Percentiles rank a stretch among this genome's conserved stretches.
phyloP scores from a whole-genome alignment of 2,113 vertebrate species.

The Ibidorhyncha struthersii region DNA sequence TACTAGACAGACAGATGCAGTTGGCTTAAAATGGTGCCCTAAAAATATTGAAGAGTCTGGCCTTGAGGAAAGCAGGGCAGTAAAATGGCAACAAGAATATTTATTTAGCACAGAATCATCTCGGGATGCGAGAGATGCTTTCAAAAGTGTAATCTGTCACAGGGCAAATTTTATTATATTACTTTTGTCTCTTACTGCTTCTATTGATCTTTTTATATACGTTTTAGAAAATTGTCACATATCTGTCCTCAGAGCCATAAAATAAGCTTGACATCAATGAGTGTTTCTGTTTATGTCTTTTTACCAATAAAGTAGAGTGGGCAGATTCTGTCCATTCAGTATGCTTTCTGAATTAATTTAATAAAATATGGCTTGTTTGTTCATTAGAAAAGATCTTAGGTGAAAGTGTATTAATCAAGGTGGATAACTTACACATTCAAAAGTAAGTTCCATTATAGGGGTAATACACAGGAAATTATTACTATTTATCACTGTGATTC shows the following conservation, averaged over 20 bases:
- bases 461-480: slow-evolving; percentile 51
- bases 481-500: slow-evolving; percentile 60
- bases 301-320: background rate
- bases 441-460: background rate
- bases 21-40: background rate
- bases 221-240: background rate
- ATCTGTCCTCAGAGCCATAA: background rate
- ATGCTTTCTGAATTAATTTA: background rate
- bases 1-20: background rate
- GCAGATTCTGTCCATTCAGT: background rate
- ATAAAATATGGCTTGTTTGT: background rate
- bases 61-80: slow-evolving; percentile 16
- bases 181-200: slow-evolving; percentile 17
- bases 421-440: background rate
- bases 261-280: background rate
- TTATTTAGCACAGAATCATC: background rate
- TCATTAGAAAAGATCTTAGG: background rate
- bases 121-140: background rate
- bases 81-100: slow-evolving; percentile 1
- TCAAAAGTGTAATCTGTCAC: background rate
- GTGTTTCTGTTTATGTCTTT: background rate
- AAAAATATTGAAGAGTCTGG: background rate
- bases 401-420: background rate
- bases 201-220: slow-evolving; percentile 28
- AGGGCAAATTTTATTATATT: background rate